Base-by-base conservation (phyloP, 2,797 vertebrate species). In the Hyperoplus immaculatus region DNA sequence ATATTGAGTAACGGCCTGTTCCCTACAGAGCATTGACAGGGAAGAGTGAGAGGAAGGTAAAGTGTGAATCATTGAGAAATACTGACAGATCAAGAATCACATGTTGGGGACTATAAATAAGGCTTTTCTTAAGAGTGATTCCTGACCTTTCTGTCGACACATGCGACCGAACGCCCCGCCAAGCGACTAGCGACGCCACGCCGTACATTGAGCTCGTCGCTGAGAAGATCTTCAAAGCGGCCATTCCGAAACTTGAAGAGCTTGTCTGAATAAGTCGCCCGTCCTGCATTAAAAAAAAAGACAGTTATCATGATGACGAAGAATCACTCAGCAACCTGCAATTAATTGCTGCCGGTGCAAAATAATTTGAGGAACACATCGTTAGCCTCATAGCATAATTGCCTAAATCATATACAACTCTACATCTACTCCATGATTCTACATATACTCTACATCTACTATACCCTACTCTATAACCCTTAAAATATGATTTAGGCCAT, bases 241-340 rank as follows among this genome's bases (percentile, higher is more conserved):
- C 96, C 96, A 0, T 97, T 96, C 14, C 98, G 97, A 74, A 97
- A 96, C 91, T 97, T 98, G 93, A 99, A 99, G 59, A 99, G 93
- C 74, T 99, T 99, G 93, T 99, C 98, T 0, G 96, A 94, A 76
- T 99, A 99, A 0, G 96, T 97, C 53, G 97, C 97, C 75, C 89
- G 92, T 68, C 97, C 98, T 95, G 94, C 69, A 80, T 29, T 29
- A 29, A 29, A 29, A 5, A 42, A 53, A 47, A 29, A 62, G 2
- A 9, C 29, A 50, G 43, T 39, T 6, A 59, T 64, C 1, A 61
- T 12, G 8, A 50, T 12, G 6, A 50, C 10, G 4, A 38, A 8
- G 55, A 53, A 4, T 67, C 12, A 14, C 29, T 79, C n/a, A 66
- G 8, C 16, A 36, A 9, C 2, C 15, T 21, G 1, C 39, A 18